Conservation (phyloP, 2,797 vertebrate genomes). For the Lutjanus argentimaculatus region DNA sequence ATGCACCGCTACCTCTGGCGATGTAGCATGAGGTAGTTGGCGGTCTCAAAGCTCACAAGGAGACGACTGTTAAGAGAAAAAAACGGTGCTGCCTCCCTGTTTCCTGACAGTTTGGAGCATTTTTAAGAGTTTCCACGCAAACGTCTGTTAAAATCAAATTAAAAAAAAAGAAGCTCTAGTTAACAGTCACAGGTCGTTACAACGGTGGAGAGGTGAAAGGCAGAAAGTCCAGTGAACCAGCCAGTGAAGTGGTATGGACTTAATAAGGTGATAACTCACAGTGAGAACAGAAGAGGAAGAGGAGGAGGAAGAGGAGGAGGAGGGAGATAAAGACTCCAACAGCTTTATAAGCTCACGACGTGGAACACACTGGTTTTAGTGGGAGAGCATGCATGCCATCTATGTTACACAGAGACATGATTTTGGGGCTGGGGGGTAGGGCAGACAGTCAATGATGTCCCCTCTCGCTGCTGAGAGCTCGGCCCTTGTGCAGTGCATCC, state of each 20-base stretch:
- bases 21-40: conserved; percentile 57
- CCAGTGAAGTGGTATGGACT: conserved; percentile 61
- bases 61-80: conserved; percentile 14
- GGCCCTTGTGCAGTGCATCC: conserved; percentile 67
- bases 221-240: conserved; percentile 72
- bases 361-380: conserved; percentile 8
- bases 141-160: background rate
- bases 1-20: conserved; percentile 55
- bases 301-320: conserved; percentile 13
- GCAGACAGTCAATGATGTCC: conserved; percentile 47
- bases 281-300: conserved; percentile 64
- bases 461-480: conserved; percentile 43
- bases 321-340: conserved; percentile 20
- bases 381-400: conserved; percentile 33
- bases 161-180: conserved; percentile 24
- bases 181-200: conserved; percentile 78
- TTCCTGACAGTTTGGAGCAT: background rate
- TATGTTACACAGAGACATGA: conserved; percentile 39
- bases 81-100: conserved; percentile 35
- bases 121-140: conserved; percentile 29
- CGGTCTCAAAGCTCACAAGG: conserved; percentile 31
- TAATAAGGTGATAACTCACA: conserved; percentile 76
- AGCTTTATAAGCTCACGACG: conserved; percentile 22
- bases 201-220: conserved; percentile 67
- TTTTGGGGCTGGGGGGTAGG: conserved; percentile 10